Conservation (phyloP, 1,140 invertebrate species). For the Medauroidea extradentata region DNA sequence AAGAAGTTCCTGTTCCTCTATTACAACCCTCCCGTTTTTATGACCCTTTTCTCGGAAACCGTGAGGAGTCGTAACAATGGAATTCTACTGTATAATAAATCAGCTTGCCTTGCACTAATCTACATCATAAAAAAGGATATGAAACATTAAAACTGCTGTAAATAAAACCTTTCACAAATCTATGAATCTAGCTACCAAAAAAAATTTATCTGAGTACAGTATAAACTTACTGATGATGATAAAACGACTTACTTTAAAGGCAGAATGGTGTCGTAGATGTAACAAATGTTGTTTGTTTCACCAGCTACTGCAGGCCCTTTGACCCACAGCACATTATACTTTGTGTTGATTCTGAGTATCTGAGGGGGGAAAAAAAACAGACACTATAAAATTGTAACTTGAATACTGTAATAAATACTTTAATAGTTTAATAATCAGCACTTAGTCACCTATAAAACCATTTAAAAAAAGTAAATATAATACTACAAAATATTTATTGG, state of each 20-base stretch:
- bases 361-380: slow-evolving; percentile 41
- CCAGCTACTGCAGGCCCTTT: slow-evolving; percentile 77
- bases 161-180: no score
- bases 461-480: neutral
- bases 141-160: no score
- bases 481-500: no score
- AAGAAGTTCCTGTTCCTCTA: no score
- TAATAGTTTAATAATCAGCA: neutral
- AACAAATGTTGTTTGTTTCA: slow-evolving; percentile 69
- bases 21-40: no score
- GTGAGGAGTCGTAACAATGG: no score
- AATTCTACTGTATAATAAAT: no score
- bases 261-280: slow-evolving; percentile 76
- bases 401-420: neutral
- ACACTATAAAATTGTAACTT: neutral
- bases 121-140: no score
- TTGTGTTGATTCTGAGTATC: slow-evolving; percentile 89
- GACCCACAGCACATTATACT: slow-evolving; percentile 90
- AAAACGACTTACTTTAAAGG: slow-evolving; percentile 46
- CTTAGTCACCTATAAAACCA: neutral
- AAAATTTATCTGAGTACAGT: no score
- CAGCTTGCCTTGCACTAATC: neutral
- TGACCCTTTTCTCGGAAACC: no score
- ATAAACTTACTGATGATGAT: no score
- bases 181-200: no score